Conservation (phyloP, 2,797 vertebrate genomes). For the Dendrocincla fuliginosa region DNA sequence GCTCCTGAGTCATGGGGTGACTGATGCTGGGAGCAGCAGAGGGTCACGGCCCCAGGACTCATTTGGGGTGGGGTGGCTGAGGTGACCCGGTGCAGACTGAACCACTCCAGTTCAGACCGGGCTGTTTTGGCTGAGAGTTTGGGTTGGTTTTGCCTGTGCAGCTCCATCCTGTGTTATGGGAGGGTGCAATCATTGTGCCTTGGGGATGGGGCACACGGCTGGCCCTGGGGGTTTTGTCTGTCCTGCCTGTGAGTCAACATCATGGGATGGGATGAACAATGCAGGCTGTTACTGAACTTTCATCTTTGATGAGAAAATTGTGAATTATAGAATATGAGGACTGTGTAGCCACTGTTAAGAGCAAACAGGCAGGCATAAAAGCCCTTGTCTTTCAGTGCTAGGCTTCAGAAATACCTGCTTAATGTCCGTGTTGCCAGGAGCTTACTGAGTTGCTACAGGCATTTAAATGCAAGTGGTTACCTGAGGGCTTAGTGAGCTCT, state of each 20-base stretch:
- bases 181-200: not conserved
- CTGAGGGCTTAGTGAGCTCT: not conserved
- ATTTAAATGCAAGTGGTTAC: not conserved
- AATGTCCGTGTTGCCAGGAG: not conserved
- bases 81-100: not conserved
- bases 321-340: not conserved
- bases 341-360: not conserved
- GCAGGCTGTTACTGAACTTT: not conserved
- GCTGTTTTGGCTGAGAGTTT: not conserved
- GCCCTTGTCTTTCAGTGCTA: not conserved
- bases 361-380: not conserved
- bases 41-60: rapidly evolving
- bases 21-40: not conserved
- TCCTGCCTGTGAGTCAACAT: not conserved
- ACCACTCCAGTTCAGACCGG: not conserved
- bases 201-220: not conserved
- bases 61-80: not conserved
- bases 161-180: rapidly evolving
- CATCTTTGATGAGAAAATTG: not conserved
- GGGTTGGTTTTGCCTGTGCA: not conserved
- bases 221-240: not conserved
- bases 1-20: not conserved
- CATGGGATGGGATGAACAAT: not conserved
- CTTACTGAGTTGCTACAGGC: not conserved
- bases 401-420: not conserved